A percentile compares a stretch with the other conserved stretches of the same genome.
Evolutionary conservation across 2,888 invertebrate genomes (phyloP).

Genomic region (Macrosiphum euphorbiae): DNA sequence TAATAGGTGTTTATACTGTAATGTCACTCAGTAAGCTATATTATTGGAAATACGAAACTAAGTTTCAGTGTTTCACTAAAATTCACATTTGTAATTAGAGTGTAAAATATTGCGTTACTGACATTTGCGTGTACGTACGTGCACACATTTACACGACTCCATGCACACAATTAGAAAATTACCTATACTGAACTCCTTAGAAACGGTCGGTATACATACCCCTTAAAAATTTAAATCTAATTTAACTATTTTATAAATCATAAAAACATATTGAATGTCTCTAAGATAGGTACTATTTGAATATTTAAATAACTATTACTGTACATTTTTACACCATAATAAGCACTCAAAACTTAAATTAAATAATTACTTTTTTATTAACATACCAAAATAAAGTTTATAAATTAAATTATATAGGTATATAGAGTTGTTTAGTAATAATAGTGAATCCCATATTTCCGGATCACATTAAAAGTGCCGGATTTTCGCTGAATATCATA

Average conservation of each 20-base stretch:
- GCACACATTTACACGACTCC: no score
- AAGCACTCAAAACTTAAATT: neutral
- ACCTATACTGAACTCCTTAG: no score
- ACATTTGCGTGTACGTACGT: no score
- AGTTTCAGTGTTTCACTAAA: no score
- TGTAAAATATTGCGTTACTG: no score
- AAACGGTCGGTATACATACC: no score
- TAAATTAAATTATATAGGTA: neutral
- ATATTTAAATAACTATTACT: neutral
- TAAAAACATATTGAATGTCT: neutral
- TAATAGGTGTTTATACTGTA: no score
- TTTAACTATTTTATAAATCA: neutral
- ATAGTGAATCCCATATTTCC: slow-evolving; percentile 5
- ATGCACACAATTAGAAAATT: no score
- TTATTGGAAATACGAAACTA: no score
- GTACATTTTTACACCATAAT: neutral
- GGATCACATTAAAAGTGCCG: neutral
- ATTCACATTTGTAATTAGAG: no score
- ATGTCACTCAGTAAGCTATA: no score
- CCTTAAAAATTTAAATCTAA: no score
- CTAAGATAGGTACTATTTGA: neutral
- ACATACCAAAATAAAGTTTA: neutral
- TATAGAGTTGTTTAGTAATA: neutral
- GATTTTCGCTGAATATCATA: slow-evolving; percentile 19
- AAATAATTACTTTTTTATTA: neutral